Base-by-base conservation (phyloP, 2,797 vertebrate species). In the Amniataba percoides region DNA sequence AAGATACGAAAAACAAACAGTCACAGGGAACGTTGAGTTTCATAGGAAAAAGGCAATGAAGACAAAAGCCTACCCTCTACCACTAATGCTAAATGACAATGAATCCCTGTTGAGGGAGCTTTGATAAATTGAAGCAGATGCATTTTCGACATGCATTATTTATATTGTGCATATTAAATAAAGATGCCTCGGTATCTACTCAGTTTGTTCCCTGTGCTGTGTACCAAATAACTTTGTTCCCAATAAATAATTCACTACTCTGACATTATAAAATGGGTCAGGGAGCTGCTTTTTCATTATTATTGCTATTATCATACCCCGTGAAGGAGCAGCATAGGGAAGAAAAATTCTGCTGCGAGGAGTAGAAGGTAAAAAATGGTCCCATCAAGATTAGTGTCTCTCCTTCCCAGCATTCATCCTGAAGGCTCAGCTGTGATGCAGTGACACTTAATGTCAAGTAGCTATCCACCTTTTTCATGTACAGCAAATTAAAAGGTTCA, bases 201-300 rank as follows among this genome's bases (percentile, higher is more conserved):
- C 85, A 87, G 92, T 91, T 93, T 89, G 87, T 92, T 91, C 93
- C 89, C 91, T 83, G 91, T 91, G 93, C 94, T 93, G 94, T 94
- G 94, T 93, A 94, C 92, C 93, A 93, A 95, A 95, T 95, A 94
- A 94, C 90, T 92, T 95, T 94, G 94, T 94, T 93, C 91, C 90
- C 84, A 69, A 94, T 95, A 88, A 95, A 96, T 95, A 91, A 95
- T 95, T 94, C 92, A 94, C 80, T n/a, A 87, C 68, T 84, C 87
- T 93, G 87, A 91, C 92, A 93, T 95, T 92, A 93, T 91, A 89
- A 95, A 95, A 93, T 94, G 91, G 94, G 93, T 94, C 93, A 93
- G 91, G 84, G 82, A 91, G 89, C 80, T 89, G 83, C 86, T 90
- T 90, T 93, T 94, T 90, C 87, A 91, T 93, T 95, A 91, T 92